These are phyloP conservation scores for Sitodiplosis mosellana DNA, from an alignment of 1,140 invertebrate genomes.

Conservation along the genomic window DNA sequence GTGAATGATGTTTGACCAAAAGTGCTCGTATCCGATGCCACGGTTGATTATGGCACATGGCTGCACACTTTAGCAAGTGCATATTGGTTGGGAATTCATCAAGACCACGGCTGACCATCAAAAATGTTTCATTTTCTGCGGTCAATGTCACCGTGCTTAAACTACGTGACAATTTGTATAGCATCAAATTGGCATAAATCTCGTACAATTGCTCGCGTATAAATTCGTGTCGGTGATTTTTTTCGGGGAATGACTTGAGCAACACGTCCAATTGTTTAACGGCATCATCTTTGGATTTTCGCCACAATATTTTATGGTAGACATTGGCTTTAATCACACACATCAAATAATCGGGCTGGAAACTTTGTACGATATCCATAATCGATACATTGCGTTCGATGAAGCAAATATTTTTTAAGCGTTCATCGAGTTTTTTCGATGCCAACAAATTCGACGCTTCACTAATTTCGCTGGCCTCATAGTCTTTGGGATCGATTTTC, in stretches of 20 bases:
- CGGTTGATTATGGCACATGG: constrained; percentile 3
- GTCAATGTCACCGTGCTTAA: too few species aligned
- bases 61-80: constrained; percentile 24
- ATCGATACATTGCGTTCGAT: constrained; percentile 9
- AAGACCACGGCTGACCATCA: constrained; percentile 19
- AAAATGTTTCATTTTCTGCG: too few species aligned
- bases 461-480: background rate
- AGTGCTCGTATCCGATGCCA: constrained; percentile 14
- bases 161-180: constrained; percentile 9
- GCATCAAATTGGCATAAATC: constrained; percentile 24
- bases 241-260: constrained; percentile 10
- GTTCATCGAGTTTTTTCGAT: constrained; percentile 4
- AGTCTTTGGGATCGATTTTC: background rate
- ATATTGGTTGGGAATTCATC: constrained; percentile 35
- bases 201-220: constrained; percentile 29
- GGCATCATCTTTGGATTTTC: constrained; percentile 14
- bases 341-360: constrained; percentile 30
- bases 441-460: constrained; percentile 4
- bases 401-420: constrained; percentile 2
- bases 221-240: constrained; percentile 8
- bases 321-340: constrained; percentile 34
- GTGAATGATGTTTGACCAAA: constrained; percentile 9
- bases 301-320: constrained; percentile 28
- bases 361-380: constrained; percentile 17
- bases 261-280: constrained; percentile 19